Evolutionary conservation across 1,140 invertebrate genomes (phyloP).

Genomic region (Plutomurus gul): DNA sequence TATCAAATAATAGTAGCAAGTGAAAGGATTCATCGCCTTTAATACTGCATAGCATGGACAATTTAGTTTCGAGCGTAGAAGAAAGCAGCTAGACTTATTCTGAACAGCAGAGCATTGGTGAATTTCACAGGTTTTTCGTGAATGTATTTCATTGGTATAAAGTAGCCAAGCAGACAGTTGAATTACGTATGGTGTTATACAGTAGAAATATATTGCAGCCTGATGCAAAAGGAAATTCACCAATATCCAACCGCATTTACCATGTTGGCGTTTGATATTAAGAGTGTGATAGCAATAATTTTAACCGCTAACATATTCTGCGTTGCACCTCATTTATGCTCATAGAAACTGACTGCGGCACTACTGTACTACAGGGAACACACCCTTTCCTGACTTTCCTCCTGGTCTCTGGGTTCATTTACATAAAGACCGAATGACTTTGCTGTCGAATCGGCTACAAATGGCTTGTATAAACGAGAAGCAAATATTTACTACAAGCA

Average conservation of each 20-base stretch:
- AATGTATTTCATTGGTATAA: too few species aligned
- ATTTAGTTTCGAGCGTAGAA: too few species aligned
- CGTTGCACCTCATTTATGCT: slow-evolving; percentile 31
- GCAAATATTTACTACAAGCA: neutral
- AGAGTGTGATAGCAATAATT: slow-evolving; percentile 9
- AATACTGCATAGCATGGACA: too few species aligned
- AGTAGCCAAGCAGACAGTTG: too few species aligned
- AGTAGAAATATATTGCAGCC: neutral
- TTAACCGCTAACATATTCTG: slow-evolving; percentile 19
- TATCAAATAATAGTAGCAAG: neutral
- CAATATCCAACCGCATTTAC: neutral
- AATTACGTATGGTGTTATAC: too few species aligned
- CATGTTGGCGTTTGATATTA: slow-evolving; percentile 1
- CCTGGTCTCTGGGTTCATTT: neutral
- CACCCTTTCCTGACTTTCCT: neutral
- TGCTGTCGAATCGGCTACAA: neutral
- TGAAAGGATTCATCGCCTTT: neutral
- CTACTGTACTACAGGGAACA: neutral
- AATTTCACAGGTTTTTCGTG: too few species aligned
- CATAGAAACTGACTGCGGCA: slow-evolving; percentile 14
- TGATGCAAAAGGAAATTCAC: neutral
- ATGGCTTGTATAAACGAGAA: neutral
- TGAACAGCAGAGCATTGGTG: too few species aligned
- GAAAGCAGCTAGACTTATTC: too few species aligned
- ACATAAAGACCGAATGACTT: slow-evolving; percentile 24